A percentile compares a stretch with the other conserved stretches of the same genome.
phyloP scores from a whole-genome alignment of 2,113 vertebrate species.

The Petrocephalus microphthalmus region DNA sequence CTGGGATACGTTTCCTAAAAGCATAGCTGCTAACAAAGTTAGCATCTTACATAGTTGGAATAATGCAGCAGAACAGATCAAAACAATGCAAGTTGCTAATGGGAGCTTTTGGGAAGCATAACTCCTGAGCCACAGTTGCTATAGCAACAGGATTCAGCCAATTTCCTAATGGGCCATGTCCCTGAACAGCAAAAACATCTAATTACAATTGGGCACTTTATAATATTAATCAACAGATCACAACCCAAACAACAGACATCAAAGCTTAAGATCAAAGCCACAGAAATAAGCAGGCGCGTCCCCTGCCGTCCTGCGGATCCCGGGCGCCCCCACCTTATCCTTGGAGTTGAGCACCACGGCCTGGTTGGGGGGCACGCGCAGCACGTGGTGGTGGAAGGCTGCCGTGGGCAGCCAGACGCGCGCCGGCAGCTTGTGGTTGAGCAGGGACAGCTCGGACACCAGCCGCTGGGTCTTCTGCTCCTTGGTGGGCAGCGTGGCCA shows the following conservation, averaged over 20 bases:
- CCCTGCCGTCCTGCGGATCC: background rate
- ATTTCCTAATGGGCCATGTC: background rate
- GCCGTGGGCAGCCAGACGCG: slow-evolving; percentile 88
- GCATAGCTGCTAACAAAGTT: background rate
- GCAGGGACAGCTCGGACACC: slow-evolving; percentile 85
- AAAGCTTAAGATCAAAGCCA: background rate
- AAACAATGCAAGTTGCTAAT: background rate
- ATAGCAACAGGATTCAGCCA: background rate
- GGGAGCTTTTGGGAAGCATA: background rate
- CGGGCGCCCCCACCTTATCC: slow-evolving; percentile 71
- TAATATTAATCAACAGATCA: background rate
- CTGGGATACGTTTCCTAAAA: background rate
- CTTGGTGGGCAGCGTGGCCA: slow-evolving; percentile 90
- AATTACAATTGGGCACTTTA: too few relatives aligned
- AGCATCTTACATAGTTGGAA: background rate
- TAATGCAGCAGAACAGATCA: background rate
- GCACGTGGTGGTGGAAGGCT: slow-evolving; percentile 84
- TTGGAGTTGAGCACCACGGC: slow-evolving; percentile 93
- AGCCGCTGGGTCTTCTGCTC: slow-evolving; percentile 92
- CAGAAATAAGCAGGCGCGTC: background rate
- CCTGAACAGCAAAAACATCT: background rate
- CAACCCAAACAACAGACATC: background rate
- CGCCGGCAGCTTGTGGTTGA: slow-evolving; percentile 89
- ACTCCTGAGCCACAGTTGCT: background rate
- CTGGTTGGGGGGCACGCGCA: slow-evolving; percentile 85